phyloP scores from a whole-genome alignment of 2,797 vertebrate genomes.

The Helicolenus hilgendorfi region DNA sequence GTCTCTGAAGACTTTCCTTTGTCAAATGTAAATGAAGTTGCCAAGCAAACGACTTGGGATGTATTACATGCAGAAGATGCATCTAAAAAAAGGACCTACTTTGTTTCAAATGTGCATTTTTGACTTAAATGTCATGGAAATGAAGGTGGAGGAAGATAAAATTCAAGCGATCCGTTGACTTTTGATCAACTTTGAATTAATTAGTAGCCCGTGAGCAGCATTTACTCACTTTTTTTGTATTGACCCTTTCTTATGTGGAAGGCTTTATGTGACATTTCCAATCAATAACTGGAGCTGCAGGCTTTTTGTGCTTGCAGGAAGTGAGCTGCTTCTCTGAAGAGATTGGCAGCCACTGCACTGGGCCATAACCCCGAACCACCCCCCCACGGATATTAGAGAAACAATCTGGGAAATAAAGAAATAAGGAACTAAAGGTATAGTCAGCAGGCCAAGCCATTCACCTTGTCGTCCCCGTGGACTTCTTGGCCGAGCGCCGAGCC shows the following conservation, averaged over 20 bases:
- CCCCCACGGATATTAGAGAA: slow-evolving; percentile 48
- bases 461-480: slow-evolving; percentile 51
- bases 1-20: not conserved
- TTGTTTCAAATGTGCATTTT: not conserved
- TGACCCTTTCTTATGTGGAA: not conserved
- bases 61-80: not conserved
- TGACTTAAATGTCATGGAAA: not conserved
- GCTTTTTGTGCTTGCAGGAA: slow-evolving; percentile 35
- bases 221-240: slow-evolving; percentile 7
- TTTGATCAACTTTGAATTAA: slow-evolving; percentile 28
- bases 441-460: slow-evolving; percentile 55
- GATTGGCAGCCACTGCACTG: slow-evolving; percentile 50
- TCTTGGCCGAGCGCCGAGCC: slow-evolving; percentile 30
- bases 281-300: slow-evolving; percentile 54
- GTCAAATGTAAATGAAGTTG: slow-evolving; percentile 20
- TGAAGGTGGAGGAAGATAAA: not conserved
- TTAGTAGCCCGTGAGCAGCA: not conserved
- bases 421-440: slow-evolving; percentile 45
- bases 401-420: slow-evolving; percentile 65
- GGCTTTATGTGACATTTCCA: slow-evolving; percentile 47
- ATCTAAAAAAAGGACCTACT: not conserved
- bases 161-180: not conserved
- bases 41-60: not conserved
- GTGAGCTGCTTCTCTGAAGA: slow-evolving; percentile 31
- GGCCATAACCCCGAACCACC: slow-evolving; percentile 14